These are phyloP conservation scores for Brevipalpus yothersi DNA, from an alignment of 1,140 invertebrate species.

Conservation along the genomic window DNA sequence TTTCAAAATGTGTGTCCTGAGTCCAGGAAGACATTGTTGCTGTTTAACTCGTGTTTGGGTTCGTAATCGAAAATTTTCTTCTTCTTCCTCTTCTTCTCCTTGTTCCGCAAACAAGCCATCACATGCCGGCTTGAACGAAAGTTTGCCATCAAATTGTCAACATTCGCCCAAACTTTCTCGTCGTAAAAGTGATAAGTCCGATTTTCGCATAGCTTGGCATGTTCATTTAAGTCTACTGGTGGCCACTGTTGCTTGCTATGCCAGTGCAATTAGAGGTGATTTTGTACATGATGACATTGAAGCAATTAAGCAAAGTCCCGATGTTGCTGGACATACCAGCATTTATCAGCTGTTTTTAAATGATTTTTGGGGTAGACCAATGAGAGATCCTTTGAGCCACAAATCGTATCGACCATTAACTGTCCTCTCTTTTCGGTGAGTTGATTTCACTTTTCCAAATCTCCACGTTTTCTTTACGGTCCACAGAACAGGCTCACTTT, in stretches of 20 bases:
- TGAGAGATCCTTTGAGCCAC: slow-evolving; percentile 54
- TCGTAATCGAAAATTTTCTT: too few species aligned
- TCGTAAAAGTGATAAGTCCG: too few species aligned
- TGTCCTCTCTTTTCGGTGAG: slow-evolving; percentile 50
- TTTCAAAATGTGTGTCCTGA: too few species aligned
- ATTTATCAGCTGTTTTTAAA: slow-evolving; percentile 41
- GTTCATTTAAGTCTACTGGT: not conserved
- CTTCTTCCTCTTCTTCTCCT: too few species aligned
- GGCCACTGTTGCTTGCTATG: slow-evolving; percentile 39
- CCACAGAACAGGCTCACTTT: too few species aligned
- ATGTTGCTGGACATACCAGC: slow-evolving; percentile 41
- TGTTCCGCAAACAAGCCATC: too few species aligned
- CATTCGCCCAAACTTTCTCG: too few species aligned
- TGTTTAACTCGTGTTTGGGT: too few species aligned
- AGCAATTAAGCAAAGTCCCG: slow-evolving; percentile 55
- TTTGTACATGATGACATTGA: slow-evolving; percentile 78
- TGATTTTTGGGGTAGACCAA: slow-evolving; percentile 77
- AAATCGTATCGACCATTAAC: slow-evolving; percentile 74
- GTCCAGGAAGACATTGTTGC: too few species aligned
- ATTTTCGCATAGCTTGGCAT: not conserved
- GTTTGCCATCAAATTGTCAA: too few species aligned
- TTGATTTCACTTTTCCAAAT: not conserved
- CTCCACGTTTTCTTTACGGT: not conserved
- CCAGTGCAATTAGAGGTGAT: slow-evolving; percentile 51
- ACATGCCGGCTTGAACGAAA: too few species aligned